These are phyloP conservation scores for Ceratina japonica DNA, from an alignment of 1,140 invertebrate species.

Conservation along the genomic window DNA sequence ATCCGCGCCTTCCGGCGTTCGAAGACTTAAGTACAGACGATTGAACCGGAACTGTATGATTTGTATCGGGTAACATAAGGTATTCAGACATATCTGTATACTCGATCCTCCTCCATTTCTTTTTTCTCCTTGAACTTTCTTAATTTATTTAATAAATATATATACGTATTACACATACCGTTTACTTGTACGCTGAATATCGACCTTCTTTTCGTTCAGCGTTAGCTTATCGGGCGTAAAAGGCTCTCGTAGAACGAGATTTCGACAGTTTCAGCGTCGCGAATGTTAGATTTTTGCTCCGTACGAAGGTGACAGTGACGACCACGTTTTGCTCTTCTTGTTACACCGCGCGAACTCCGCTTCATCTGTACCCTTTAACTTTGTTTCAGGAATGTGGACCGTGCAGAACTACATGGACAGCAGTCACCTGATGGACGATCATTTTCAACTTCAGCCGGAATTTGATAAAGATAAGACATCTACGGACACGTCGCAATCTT, in stretches of 20 bases:
- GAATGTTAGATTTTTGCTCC: background rate
- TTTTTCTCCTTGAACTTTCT: no score
- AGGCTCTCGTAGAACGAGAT: background rate
- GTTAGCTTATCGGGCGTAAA: no score
- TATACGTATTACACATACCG: background rate
- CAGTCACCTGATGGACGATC: conserved; percentile 15
- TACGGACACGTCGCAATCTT: background rate
- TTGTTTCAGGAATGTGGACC: conserved; percentile 56
- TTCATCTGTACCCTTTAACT: conserved; percentile 53
- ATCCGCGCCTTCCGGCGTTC: no score
- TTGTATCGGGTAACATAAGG: no score
- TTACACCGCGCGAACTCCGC: conserved; percentile 20
- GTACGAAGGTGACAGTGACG: background rate
- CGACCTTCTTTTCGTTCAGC: no score
- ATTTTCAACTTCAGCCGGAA: background rate
- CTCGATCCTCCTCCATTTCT: background rate
- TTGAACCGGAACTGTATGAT: no score
- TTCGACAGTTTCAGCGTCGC: background rate
- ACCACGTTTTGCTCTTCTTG: background rate
- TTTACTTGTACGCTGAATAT: no score
- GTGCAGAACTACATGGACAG: conserved; percentile 20
- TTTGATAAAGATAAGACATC: conserved; percentile 17
- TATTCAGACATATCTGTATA: no score
- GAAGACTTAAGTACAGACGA: no score
- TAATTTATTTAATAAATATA: conserved; percentile 5